A percentile compares a stretch with the other conserved stretches of the same genome.
Conservation (phyloP, 2,797 vertebrate species). For the Prionace glauca region DNA sequence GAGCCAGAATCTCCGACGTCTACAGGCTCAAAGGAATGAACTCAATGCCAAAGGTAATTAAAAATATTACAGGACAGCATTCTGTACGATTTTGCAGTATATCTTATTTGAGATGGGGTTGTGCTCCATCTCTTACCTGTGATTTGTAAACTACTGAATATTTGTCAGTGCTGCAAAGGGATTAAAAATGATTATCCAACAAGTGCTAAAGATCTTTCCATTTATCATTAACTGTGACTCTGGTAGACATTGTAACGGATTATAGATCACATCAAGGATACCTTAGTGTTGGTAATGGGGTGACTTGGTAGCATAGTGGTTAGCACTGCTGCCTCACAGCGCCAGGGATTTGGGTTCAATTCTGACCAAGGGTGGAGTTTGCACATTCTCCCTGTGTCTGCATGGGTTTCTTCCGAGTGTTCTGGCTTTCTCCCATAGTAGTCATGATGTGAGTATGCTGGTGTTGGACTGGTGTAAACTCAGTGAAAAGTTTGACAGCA, state of each 20-base stretch:
- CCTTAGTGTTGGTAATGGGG: not conserved
- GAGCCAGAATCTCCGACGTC: conserved; percentile 88
- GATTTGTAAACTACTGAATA: not conserved
- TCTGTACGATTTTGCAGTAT: not conserved
- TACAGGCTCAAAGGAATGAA: conserved; percentile 94
- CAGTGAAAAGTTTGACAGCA: too few relatives aligned
- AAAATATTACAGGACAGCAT: not conserved
- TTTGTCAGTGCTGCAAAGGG: not conserved
- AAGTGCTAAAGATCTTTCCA: not conserved
- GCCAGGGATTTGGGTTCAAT: too few relatives aligned
- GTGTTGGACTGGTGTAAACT: too few relatives aligned
- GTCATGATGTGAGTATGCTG: too few relatives aligned
- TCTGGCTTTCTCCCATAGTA: too few relatives aligned
- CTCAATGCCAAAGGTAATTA: conserved; percentile 87
- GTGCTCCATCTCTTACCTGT: not conserved
- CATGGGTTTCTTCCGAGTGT: too few relatives aligned
- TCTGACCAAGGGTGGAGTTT: too few relatives aligned
- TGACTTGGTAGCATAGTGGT: too few relatives aligned
- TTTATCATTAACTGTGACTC: not conserved
- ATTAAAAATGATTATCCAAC: not conserved
- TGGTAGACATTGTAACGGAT: not conserved
- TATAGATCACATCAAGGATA: not conserved
- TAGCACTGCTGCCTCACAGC: too few relatives aligned
- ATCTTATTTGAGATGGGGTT: not conserved
- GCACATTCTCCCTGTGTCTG: too few relatives aligned